A percentile compares a stretch with the other conserved stretches of the same genome.
Conservation (phyloP, 2,888 invertebrate genomes). For the Acronicta psi region DNA sequence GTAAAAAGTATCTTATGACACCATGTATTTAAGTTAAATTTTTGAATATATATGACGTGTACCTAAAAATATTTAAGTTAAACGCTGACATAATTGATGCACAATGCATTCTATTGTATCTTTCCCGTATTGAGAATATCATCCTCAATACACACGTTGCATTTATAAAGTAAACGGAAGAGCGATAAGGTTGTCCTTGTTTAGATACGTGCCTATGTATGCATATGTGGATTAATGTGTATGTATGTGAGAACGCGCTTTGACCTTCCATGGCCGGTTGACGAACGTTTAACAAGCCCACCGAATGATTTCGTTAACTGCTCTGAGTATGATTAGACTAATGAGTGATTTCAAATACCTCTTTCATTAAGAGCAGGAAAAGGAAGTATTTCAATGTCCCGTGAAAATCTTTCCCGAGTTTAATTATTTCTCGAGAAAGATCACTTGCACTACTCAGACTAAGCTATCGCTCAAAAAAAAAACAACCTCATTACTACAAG, state of each 20-base stretch:
- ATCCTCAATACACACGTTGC: conserved; percentile 62
- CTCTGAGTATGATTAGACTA: conserved; percentile 27
- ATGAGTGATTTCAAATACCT: conserved; percentile 13
- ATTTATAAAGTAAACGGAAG: conserved; percentile 74
- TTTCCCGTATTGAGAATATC: conserved; percentile 46
- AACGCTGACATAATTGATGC: conserved; percentile 43
- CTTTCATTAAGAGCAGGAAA: neutral
- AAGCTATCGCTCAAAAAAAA: neutral
- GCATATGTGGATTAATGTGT: conserved; percentile 60
- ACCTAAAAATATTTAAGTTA: conserved; percentile 28
- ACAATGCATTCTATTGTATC: conserved; percentile 49
- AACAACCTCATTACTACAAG: neutral
- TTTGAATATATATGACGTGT: neutral
- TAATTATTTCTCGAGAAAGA: too few relatives aligned
- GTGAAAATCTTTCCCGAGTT: neutral
- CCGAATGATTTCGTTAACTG: conserved; percentile 46
- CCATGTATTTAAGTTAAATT: too few relatives aligned
- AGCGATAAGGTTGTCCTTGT: conserved; percentile 71
- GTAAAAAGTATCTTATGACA: too few relatives aligned
- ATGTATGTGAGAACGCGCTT: conserved; percentile 64
- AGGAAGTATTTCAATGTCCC: conserved; percentile 2
- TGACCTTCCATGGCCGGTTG: conserved; percentile 79
- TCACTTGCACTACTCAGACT: neutral
- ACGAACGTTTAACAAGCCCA: conserved; percentile 68
- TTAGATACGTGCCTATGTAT: conserved; percentile 61